Conservation (phyloP, 2,113 vertebrate genomes). For the Muscicapa adusta region DNA sequence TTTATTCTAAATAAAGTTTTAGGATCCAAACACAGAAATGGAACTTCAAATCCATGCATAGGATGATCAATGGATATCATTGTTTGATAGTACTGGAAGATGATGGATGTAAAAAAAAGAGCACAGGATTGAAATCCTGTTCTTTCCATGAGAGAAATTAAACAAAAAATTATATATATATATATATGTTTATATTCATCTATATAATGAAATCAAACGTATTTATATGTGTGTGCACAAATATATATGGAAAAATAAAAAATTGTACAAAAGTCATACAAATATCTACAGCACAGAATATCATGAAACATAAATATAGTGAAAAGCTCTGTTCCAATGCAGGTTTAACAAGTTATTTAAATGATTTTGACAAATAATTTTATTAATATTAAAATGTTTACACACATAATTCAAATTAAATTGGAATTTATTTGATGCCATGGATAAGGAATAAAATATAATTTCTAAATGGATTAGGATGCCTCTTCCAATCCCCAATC, state of each 20-base stretch:
- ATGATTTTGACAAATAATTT: background rate
- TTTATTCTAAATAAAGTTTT: background rate
- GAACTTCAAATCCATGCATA: background rate
- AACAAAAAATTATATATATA: background rate
- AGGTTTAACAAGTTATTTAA: too few species aligned
- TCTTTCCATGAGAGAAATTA: background rate
- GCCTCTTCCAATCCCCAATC: background rate
- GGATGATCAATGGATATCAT: background rate
- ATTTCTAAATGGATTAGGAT: background rate
- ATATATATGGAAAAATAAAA: background rate
- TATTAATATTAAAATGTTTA: background rate
- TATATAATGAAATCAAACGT: background rate
- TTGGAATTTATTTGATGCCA: background rate
- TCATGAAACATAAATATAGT: background rate
- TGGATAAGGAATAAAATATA: background rate
- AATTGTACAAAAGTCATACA: background rate
- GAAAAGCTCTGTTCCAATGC: background rate
- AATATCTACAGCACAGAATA: background rate
- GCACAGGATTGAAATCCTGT: background rate
- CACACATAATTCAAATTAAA: background rate
- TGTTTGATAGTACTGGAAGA: background rate
- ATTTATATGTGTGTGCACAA: fast-evolving
- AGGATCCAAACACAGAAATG: background rate
- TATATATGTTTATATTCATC: background rate
- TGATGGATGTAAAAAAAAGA: background rate